A percentile compares a stretch with the other conserved stretches of the same genome.
phyloP scores from a whole-genome alignment of 2,797 vertebrate species.

The Hyperoplus lanceolatus region DNA sequence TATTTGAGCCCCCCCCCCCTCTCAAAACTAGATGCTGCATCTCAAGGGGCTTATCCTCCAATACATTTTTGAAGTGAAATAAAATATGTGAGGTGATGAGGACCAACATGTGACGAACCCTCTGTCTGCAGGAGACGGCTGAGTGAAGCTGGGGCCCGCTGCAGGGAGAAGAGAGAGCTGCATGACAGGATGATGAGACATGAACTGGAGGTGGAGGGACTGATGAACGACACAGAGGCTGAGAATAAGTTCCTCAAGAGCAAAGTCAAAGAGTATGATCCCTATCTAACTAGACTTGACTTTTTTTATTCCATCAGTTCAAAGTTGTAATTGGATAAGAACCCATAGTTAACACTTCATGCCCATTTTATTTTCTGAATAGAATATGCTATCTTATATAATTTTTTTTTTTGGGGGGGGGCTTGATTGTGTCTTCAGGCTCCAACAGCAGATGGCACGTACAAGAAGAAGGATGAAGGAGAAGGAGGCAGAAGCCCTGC shows the following conservation, averaged over 20 bases:
- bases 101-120: no score
- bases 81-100: no score
- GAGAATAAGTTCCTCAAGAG: neutral
- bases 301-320: neutral
- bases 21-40: no score
- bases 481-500: neutral
- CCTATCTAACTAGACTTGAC: no score
- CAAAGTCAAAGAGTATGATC: neutral
- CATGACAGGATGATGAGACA: neutral
- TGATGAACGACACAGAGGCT: neutral
- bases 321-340: neutral
- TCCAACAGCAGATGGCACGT: neutral
- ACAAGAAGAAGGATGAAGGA: neutral
- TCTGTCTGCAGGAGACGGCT: neutral
- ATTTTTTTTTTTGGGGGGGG: neutral
- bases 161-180: conserved; percentile 21
- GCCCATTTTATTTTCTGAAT: neutral
- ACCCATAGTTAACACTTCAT: neutral
- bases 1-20: no score
- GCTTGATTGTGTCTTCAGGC: neutral
- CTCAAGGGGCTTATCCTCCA: no score
- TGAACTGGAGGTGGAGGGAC: neutral
- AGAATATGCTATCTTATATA: neutral
- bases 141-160: neutral
- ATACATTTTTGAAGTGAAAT: no score